A percentile compares a stretch with the other conserved stretches of the same genome.
These are phyloP conservation scores for Gallirallus australis DNA, from an alignment of 2,797 vertebrate genomes.

Conservation along the genomic window DNA sequence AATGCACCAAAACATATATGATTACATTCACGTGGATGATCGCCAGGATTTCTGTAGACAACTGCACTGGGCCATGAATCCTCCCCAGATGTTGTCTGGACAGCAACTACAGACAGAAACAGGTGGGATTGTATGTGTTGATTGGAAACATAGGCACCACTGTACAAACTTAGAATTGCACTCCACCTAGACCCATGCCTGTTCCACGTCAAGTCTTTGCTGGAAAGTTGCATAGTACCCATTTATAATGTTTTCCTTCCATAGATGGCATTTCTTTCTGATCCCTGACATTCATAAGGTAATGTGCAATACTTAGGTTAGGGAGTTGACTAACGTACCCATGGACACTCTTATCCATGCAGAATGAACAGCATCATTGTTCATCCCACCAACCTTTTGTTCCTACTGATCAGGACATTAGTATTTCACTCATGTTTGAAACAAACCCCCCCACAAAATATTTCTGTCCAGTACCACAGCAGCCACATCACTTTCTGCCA, in stretches of 20 bases:
- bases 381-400: background rate
- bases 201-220: background rate
- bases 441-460: background rate
- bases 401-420: background rate
- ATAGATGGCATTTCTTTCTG: background rate
- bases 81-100: constrained; percentile 80
- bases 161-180: background rate
- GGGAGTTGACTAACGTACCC: background rate
- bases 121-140: constrained; percentile 69
- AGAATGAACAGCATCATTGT: background rate
- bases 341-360: background rate
- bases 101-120: constrained; percentile 80
- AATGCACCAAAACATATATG: constrained; percentile 96
- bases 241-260: background rate
- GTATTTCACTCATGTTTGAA: background rate
- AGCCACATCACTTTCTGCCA: background rate
- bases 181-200: accelerated
- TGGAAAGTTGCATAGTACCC: background rate
- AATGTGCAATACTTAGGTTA: background rate
- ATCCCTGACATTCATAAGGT: background rate
- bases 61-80: constrained; percentile 98
- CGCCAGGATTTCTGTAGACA: constrained; percentile 93
- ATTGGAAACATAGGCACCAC: constrained; percentile 36
- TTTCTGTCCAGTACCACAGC: background rate
- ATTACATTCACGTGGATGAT: constrained; percentile 98